These are phyloP conservation scores for Drosophila nigrodunni DNA, from an alignment of 1,140 invertebrate species.

Conservation along the genomic window DNA sequence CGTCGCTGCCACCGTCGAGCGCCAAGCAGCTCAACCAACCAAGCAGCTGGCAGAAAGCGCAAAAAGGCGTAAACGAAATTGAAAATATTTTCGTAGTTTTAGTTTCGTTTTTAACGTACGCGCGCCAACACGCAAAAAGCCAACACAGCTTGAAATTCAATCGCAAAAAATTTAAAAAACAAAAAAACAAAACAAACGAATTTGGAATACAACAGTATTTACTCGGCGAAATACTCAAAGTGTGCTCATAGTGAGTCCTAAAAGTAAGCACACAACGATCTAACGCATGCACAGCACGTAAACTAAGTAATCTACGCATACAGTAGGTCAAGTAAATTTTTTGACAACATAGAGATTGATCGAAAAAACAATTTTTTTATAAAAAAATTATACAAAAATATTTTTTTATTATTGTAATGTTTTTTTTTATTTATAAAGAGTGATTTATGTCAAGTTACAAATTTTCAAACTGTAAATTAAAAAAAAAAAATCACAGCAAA, in stretches of 20 bases:
- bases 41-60: slow-evolving; percentile 38
- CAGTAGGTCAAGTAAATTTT: background rate
- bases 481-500: background rate
- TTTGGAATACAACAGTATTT: slow-evolving; percentile 37
- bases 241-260: slow-evolving; percentile 28
- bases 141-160: slow-evolving; percentile 26
- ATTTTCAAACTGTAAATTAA: too few species aligned
- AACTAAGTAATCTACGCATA: slow-evolving; percentile 12
- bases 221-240: slow-evolving; percentile 13
- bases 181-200: slow-evolving; percentile 21
- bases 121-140: slow-evolving; percentile 68
- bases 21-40: background rate
- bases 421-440: background rate
- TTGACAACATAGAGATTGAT: background rate
- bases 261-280: slow-evolving; percentile 48
- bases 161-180: slow-evolving; percentile 14
- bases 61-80: slow-evolving; percentile 58
- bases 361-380: too few species aligned
- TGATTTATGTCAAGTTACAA: background rate
- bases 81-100: slow-evolving; percentile 65
- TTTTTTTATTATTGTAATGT: too few species aligned
- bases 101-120: slow-evolving; percentile 74
- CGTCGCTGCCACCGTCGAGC: slow-evolving; percentile 7
- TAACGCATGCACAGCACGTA: background rate
- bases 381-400: too few species aligned